phyloP scores from a whole-genome alignment of 2,113 vertebrate species.

The Lepidothrix coronata region DNA sequence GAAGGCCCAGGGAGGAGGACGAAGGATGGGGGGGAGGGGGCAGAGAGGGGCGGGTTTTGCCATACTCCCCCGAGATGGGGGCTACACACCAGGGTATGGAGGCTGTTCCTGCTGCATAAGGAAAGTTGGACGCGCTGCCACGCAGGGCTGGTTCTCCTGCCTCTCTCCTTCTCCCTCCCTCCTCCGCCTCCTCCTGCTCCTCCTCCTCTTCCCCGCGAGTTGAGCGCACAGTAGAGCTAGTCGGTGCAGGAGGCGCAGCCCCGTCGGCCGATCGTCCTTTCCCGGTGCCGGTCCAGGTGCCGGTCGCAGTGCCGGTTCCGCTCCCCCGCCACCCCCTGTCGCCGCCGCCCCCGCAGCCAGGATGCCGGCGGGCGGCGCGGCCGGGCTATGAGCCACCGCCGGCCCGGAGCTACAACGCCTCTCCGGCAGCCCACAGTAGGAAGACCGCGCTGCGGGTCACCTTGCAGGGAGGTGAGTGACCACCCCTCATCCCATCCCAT shows the following conservation, averaged over 20 bases:
- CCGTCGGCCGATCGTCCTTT: background rate
- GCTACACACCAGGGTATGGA: background rate
- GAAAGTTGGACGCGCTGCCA: conserved; percentile 33
- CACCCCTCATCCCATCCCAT: background rate
- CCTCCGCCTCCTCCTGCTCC: background rate
- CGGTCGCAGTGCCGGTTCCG: background rate
- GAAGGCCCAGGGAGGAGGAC: background rate
- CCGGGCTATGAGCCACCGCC: background rate
- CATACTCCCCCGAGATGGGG: too few relatives aligned
- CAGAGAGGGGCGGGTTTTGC: background rate
- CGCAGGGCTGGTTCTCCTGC: background rate
- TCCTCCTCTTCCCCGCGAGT: background rate
- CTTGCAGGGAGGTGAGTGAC: conserved; percentile 48
- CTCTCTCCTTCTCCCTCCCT: background rate
- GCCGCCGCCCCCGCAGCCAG: background rate
- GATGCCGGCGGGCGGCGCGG: background rate
- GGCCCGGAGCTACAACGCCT: background rate
- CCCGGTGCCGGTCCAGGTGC: background rate
- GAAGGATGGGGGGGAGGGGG: background rate
- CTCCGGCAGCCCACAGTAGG: background rate
- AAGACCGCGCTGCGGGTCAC: conserved; percentile 7
- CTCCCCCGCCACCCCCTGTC: background rate
- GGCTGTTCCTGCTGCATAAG: conserved; percentile 7
- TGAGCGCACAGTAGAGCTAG: background rate
- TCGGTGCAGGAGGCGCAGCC: background rate